Percentiles rank a stretch among this genome's conserved stretches.
Conservation (phyloP, 2,113 vertebrate species). For the Narcine bancroftii region DNA sequence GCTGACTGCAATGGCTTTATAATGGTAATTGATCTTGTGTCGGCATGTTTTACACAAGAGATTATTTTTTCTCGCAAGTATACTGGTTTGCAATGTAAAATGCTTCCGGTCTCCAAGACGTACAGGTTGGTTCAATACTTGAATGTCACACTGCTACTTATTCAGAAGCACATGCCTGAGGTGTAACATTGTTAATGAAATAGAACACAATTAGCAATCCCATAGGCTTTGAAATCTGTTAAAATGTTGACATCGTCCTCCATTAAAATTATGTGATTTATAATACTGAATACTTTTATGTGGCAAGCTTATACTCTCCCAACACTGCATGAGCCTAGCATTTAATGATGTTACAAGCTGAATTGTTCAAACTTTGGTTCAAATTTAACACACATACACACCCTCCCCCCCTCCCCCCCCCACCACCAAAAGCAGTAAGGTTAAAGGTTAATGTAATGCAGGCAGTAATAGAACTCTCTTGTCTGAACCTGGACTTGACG, state of each 20-base stretch:
- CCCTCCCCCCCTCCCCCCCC: too few species aligned
- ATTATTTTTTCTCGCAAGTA: background rate
- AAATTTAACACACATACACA: too few species aligned
- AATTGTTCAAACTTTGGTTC: background rate
- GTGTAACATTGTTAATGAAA: constrained; percentile 11
- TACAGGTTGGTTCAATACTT: constrained; percentile 1
- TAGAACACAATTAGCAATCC: constrained; percentile 1
- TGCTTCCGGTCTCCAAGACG: background rate
- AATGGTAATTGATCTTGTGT: constrained; percentile 26
- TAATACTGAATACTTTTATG: background rate
- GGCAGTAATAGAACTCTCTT: background rate
- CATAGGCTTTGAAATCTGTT: background rate
- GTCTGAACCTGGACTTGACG: background rate
- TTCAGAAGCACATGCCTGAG: background rate
- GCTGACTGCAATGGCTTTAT: constrained; percentile 21
- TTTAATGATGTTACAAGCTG: background rate
- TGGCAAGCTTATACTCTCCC: background rate
- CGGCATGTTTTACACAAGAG: background rate
- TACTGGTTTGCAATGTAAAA: background rate
- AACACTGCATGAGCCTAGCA: background rate
- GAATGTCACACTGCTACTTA: background rate
- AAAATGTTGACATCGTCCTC: background rate
- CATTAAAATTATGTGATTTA: constrained; percentile 15
- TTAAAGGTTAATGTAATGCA: background rate
- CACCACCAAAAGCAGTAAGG: too few species aligned